A percentile compares a stretch with the other conserved stretches of the same genome.
phyloP scores from a whole-genome alignment of 1,140 invertebrate species.

The Chelonus insularis region DNA sequence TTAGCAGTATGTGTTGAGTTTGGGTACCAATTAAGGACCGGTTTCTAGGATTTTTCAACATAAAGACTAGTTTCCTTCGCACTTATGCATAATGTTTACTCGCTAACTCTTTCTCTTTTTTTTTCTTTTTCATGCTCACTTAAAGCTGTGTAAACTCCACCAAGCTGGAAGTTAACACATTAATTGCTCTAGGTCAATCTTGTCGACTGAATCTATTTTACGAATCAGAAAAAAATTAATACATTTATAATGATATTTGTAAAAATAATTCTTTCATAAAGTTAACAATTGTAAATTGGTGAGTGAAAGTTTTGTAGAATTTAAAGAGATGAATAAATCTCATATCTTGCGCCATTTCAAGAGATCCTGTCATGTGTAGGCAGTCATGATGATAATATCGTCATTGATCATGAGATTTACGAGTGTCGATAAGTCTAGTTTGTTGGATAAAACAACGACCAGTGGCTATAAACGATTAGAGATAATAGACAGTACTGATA shows the following conservation, averaged over 20 bases:
- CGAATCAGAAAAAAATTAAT: no score
- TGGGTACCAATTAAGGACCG: conserved; percentile 32
- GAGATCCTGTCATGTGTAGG: conserved; percentile 36
- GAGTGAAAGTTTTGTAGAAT: conserved; percentile 4
- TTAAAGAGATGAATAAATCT: neutral
- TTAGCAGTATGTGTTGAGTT: conserved; percentile 15
- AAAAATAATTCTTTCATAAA: no score
- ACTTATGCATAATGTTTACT: neutral
- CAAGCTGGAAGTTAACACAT: no score
- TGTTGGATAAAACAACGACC: conserved; percentile 30
- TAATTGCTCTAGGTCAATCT: no score
- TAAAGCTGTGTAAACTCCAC: no score
- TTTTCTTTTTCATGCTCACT: no score
- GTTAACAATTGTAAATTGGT: neutral
- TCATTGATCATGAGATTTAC: conserved; percentile 40
- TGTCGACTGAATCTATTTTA: no score
- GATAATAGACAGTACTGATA: conserved; percentile 25
- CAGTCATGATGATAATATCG: conserved; percentile 36
- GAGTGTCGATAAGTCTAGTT: conserved; percentile 40
- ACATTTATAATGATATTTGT: no score
- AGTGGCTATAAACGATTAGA: conserved; percentile 17
- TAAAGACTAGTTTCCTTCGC: conserved; percentile 21
- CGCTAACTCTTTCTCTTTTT: neutral
- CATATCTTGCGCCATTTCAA: conserved; percentile 3
- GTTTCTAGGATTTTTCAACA: conserved; percentile 27